Evolutionary conservation across 2,113 vertebrate species (phyloP), one percentile per base, ranked within the genome.

Genomic region (Epinephelus lanceolatus): DNA sequence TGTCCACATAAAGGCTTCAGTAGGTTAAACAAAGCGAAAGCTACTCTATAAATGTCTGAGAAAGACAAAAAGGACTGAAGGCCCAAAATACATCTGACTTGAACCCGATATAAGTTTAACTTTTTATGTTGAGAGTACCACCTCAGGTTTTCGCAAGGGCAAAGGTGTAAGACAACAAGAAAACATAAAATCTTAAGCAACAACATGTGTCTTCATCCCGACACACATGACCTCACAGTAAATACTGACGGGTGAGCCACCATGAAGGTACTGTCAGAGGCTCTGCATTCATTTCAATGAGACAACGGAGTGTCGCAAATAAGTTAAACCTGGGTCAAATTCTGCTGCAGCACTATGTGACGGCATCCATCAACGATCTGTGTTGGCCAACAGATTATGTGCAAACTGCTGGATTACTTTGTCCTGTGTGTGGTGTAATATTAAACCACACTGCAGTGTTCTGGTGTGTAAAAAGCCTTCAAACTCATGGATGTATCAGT

Each of bases 381-480:
- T 63, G 69, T 67, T 81, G 60, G 25, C 25, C 37, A 59, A 67
- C 66, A 40, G 25, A 11, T 27, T n/a, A 27, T 13, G 15, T 71
- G 67, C 57, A 71, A 73, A 25, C 0, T 25, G 71, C 25, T 14
- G 2, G n/a, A 30, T 51, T n/a, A 2, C 71, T 49, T 73, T 30
- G 13, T 18, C 5, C 11, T n/a, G 23, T 15, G 42, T 10, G 8
- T 52, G 25, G 25, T n/a, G 25, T 51, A 6, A 61, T 14, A 61
- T 49, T 21, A n/a, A 49, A 61, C 56, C 2, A 3, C 37, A 14
- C 23, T 30, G 40, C 9, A 21, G 18, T n/a, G 57, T 62, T 62
- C 1, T 13, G 2, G 23, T 47, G 55, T 47, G n/a, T 27, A 7
- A 37, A 37, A 7, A 37, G 33, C 33, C 33, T 7, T 37, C 33